These are phyloP conservation scores for Phataginus tricuspis DNA, from an alignment of 2,797 vertebrate species.

Conservation along the genomic window DNA sequence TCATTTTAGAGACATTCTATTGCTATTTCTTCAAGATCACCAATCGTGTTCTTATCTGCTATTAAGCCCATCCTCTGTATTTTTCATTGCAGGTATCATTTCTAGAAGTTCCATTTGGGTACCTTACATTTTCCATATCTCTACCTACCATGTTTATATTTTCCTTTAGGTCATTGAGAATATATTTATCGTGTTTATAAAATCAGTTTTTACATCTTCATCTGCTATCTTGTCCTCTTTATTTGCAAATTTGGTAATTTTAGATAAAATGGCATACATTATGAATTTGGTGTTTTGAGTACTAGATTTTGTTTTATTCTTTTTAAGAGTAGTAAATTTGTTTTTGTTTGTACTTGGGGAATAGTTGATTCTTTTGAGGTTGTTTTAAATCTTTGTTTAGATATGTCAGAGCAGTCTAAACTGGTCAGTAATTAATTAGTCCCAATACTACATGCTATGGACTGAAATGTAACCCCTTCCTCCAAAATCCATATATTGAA, in stretches of 20 bases:
- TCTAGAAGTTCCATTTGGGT: background rate
- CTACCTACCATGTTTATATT: background rate
- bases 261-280: background rate
- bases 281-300: background rate
- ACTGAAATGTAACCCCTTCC: background rate
- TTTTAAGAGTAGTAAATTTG: background rate
- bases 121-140: background rate
- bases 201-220: background rate
- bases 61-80: background rate
- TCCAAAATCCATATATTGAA: background rate
- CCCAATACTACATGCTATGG: background rate
- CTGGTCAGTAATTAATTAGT: background rate
- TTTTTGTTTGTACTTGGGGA: background rate
- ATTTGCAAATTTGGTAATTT: background rate
- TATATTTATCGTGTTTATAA: background rate
- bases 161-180: background rate
- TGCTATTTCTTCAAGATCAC: background rate
- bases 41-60: background rate
- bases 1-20: background rate
- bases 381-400: background rate
- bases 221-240: background rate
- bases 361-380: background rate
- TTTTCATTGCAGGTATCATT: background rate
- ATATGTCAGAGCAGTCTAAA: background rate
- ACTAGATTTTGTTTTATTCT: background rate